A percentile compares a stretch with the other conserved stretches of the same genome.
These are phyloP conservation scores for Okapia johnstoni DNA, from an alignment of 2,113 vertebrate species.

Conservation along the genomic window DNA sequence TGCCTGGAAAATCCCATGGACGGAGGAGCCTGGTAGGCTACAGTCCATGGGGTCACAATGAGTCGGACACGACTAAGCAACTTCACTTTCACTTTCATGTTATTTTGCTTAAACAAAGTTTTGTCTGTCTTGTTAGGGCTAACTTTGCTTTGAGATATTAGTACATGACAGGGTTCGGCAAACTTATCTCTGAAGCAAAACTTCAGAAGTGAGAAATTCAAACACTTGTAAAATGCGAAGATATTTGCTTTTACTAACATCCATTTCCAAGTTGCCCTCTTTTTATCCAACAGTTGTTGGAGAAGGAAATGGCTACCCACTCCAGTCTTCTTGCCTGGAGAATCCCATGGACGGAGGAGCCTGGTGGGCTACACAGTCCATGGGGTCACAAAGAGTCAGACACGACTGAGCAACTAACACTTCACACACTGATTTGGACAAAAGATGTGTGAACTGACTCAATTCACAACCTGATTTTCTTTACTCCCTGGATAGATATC, in stretches of 20 bases:
- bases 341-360: background rate
- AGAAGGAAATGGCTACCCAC: background rate
- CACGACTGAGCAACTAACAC: background rate
- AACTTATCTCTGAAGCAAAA: slow-evolving; percentile 13
- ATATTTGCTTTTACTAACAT: slow-evolving; percentile 19
- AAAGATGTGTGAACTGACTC: slow-evolving; percentile 1
- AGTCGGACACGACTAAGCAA: too few species aligned
- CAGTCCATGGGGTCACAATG: too few species aligned
- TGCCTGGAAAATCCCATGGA: too few species aligned
- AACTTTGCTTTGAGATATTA: slow-evolving; percentile 36
- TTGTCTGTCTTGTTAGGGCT: slow-evolving; percentile 50
- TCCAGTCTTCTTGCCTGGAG: background rate
- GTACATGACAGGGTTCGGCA: slow-evolving; percentile 30
- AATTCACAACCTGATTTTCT: background rate
- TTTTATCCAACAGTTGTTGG: background rate
- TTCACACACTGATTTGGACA: background rate
- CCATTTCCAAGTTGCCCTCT: background rate
- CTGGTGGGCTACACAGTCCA: background rate
- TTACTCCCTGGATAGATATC: background rate
- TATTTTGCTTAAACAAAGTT: slow-evolving; percentile 51
- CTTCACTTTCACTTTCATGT: background rate
- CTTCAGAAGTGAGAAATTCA: slow-evolving; percentile 40
- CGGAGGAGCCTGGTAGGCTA: too few species aligned
- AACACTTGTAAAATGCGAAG: slow-evolving; percentile 27
- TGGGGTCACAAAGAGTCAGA: background rate